Evolutionary conservation across 2,797 vertebrate genomes (phyloP), one percentile per base, ranked within the genome.

Genomic region (Oceanodroma leucorhoa): DNA sequence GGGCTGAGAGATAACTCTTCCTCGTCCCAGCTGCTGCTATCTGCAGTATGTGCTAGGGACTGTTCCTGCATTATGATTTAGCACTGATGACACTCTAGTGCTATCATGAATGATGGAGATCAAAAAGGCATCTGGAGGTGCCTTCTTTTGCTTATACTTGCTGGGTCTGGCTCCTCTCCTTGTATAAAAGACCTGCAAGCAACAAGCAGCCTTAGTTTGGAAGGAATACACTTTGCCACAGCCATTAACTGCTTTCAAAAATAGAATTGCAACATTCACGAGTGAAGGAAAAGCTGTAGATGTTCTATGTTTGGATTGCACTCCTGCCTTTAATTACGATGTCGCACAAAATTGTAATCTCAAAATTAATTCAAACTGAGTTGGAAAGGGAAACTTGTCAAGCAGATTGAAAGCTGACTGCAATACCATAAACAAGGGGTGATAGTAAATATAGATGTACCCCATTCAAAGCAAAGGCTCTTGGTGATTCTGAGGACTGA

Each of bases 331-430:
- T 94, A 94, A 96, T 96, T 94, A 91, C 0, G 1, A 58, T 53
- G 72, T 66, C 2, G 0, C 23, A 53, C n/a, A 55, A 81, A 95
- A 94, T 54, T 81, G 65, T 96, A 89, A 91, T 96, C 87, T 92
- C 84, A 83, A 86, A 95, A 95, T 89, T 94, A 76, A 81, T 96
- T 96, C 72, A 95, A 89, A 93, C 72, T 78, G 82, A 72, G 20
- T 82, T 87, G 55, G 48, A 90, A 93, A 90, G 46, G n/a, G 76
- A 91, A 96, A 69, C 22, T 86, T 76, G 65, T 72, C 69, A 75
- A 65, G 58, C 51, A 90, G 58, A 94, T 45, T 86, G 91, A 94
- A 91, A 94, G n/a, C 87, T 83, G 79, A 76, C 57, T 86, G 84
- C 26, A 69, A 40, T 58, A 58, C 45, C 26, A 16, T 75, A 89